Evolutionary conservation across 2,113 vertebrate genomes (phyloP).

Genomic region (sheep (Ovis aries)): ARS-UI_Ramb_v3.0 NC_056056.1:86639001-86639500

Average conservation of each 20-base stretch:
- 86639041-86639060: background rate
- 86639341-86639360: background rate
- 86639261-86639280: background rate
- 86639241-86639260: background rate
- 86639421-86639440: background rate
- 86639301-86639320: background rate
- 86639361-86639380: slow-evolving; percentile 9
- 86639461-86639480: background rate
- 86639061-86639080: background rate
- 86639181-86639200: background rate
- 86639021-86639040: background rate
- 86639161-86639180: too few species aligned
- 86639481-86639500: background rate
- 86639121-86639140: background rate
- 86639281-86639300: background rate
- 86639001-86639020: background rate
- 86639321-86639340: background rate
- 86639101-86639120: background rate
- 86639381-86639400: background rate
- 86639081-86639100: background rate
- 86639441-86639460: background rate
- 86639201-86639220: background rate
- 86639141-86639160: background rate
- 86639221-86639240: background rate
- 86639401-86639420: background rate